These are phyloP conservation scores for Mola mola DNA, from an alignment of 2,113 vertebrate species.

Conservation along the genomic window DNA sequence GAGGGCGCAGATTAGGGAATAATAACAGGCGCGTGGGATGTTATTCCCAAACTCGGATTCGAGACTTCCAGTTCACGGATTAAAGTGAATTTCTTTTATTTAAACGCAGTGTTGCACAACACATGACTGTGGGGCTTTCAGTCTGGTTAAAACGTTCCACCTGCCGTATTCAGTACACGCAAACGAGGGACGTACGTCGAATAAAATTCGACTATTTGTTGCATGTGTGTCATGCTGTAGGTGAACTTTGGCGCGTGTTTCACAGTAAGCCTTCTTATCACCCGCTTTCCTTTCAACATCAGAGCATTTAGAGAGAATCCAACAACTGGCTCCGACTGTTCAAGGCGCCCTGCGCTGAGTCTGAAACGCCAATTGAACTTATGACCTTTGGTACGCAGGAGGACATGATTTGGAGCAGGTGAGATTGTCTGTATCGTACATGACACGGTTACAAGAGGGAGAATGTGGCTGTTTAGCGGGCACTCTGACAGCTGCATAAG, in stretches of 20 bases:
- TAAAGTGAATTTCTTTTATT: too few species aligned
- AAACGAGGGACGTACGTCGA: background rate
- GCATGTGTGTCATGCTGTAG: too few species aligned
- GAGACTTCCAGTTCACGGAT: background rate
- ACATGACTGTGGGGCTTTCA: conserved; percentile 11
- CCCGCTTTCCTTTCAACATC: conserved; percentile 18
- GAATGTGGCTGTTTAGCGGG: background rate
- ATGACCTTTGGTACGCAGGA: conserved; percentile 85
- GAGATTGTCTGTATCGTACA: conserved; percentile 4
- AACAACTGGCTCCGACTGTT: conserved; percentile 15
- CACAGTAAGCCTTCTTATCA: too few species aligned
- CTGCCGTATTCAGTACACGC: conserved; percentile 22
- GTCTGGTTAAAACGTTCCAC: conserved; percentile 27
- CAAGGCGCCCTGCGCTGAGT: conserved; percentile 49
- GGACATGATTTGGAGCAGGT: conserved; percentile 71
- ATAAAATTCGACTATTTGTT: conserved; percentile 2
- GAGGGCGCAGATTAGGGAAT: too few species aligned
- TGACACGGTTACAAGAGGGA: background rate
- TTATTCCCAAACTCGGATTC: too few species aligned
- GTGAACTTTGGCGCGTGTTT: too few species aligned
- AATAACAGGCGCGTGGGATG: background rate
- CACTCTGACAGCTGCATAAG: conserved; percentile 37
- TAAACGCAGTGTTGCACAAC: conserved; percentile 4
- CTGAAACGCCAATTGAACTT: conserved; percentile 82
- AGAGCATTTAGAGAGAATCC: conserved; percentile 30